A percentile compares a stretch with the other conserved stretches of the same genome.
Evolutionary conservation across 2,797 vertebrate genomes (phyloP).

Genomic region (Mareca strepera): DNA sequence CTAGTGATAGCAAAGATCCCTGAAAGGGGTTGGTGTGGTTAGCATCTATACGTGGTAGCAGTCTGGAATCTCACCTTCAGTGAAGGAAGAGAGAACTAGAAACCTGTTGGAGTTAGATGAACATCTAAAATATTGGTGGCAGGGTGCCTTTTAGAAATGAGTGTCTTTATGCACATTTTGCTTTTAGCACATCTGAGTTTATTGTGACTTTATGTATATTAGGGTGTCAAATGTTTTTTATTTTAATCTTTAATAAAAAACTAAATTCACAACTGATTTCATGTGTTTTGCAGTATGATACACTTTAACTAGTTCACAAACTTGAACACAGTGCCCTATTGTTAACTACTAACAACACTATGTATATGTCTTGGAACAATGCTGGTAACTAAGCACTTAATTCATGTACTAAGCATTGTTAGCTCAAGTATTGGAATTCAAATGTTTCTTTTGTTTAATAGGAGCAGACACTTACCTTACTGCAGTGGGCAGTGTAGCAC

Average conservation of each 20-base stretch:
- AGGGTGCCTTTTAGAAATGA: slow-evolving; percentile 64
- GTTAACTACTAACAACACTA: not conserved
- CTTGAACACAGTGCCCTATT: not conserved
- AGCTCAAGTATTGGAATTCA: not conserved
- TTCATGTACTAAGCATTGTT: slow-evolving; percentile 22
- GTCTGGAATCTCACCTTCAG: slow-evolving; percentile 36
- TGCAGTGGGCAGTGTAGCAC: not conserved
- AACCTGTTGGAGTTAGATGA: not conserved
- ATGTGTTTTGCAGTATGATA: not conserved
- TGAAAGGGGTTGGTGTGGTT: slow-evolving; percentile 46
- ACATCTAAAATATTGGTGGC: slow-evolving; percentile 19
- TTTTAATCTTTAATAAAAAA: slow-evolving; percentile 69
- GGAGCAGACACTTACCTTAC: not conserved
- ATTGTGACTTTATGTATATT: slow-evolving; percentile 67
- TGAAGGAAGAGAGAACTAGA: slow-evolving; percentile 56
- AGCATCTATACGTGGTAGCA: not conserved
- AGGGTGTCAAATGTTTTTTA: slow-evolving; percentile 51
- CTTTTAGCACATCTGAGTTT: slow-evolving; percentile 60
- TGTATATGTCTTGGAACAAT: not conserved
- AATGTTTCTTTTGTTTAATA: slow-evolving; percentile 24
- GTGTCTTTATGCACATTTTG: slow-evolving; percentile 53
- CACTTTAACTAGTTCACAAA: not conserved
- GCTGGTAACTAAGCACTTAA: slow-evolving; percentile 45
- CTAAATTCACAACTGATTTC: not conserved
- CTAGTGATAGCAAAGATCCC: slow-evolving; percentile 42